Evolutionary conservation across 2,113 vertebrate species (phyloP).

Genomic region (Porphyrio hochstetteri): DNA sequence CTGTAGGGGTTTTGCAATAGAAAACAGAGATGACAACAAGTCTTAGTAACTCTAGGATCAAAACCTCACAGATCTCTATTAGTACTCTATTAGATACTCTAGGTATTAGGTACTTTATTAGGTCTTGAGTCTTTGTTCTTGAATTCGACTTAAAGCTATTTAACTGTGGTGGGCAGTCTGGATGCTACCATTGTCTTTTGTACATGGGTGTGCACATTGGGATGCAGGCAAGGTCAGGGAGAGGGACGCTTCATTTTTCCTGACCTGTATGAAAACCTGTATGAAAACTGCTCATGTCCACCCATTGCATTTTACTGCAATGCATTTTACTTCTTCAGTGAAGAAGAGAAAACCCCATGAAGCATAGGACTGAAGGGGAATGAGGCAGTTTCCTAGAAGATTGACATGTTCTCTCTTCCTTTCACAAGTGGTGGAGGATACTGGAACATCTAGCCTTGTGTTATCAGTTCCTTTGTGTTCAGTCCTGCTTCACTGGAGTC

Average conservation of each 20-base stretch:
- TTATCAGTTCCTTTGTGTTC: not conserved
- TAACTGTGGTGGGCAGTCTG: not conserved
- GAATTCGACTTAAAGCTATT: not conserved
- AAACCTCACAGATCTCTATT: not conserved
- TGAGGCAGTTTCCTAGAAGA: not conserved
- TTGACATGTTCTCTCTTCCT: not conserved
- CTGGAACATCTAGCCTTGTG: not conserved
- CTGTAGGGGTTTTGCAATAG: not conserved
- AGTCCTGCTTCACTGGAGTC: not conserved
- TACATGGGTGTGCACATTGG: rapidly evolving
- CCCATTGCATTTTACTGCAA: not conserved
- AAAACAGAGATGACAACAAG: not conserved
- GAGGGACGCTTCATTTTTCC: not conserved
- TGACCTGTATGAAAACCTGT: not conserved
- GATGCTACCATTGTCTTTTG: not conserved
- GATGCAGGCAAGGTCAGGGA: not conserved
- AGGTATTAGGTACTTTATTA: not conserved
- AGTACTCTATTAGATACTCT: no score
- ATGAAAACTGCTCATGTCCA: not conserved
- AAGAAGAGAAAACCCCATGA: not conserved
- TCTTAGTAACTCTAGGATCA: not conserved
- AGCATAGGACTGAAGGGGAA: not conserved
- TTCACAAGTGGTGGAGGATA: not conserved
- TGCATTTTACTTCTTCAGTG: no score
- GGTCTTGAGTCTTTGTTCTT: not conserved